Conservation (phyloP, 64 coral and sea anemone species). For the Montipora foliosa region DNA sequence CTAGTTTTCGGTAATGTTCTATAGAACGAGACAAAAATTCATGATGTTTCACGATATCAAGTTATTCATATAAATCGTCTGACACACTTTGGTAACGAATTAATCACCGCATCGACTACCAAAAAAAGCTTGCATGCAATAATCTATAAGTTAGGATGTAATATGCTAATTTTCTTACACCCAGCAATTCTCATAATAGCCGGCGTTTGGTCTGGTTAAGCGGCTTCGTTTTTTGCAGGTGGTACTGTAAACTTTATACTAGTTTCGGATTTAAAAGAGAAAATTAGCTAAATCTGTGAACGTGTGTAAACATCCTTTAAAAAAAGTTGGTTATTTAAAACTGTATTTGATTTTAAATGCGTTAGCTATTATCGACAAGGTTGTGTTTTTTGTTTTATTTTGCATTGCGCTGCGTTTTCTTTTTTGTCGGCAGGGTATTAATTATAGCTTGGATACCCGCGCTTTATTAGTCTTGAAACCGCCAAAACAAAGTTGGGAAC, state of each 20-base stretch:
- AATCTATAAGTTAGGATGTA: not conserved
- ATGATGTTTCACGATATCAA: not conserved
- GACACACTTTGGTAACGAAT: not conserved
- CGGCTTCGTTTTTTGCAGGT: not conserved
- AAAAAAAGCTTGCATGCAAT: not conserved
- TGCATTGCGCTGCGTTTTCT: not conserved
- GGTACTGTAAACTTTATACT: not conserved
- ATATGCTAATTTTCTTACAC: conserved; percentile 40
- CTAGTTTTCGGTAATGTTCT: not conserved
- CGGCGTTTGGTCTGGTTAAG: conserved; percentile 3
- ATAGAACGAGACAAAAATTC: not conserved
- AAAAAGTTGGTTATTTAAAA: not conserved
- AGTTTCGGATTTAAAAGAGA: not conserved
- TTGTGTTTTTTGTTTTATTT: not conserved
- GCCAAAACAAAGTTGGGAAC: not conserved
- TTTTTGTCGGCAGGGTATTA: not conserved
- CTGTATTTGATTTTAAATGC: not conserved
- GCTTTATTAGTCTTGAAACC: not conserved
- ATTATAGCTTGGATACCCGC: not conserved
- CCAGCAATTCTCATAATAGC: not conserved
- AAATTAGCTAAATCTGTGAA: not conserved
- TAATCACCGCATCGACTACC: not conserved
- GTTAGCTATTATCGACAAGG: not conserved
- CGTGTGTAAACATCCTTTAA: not conserved
- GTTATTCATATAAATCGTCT: not conserved